A percentile compares a stretch with the other conserved stretches of the same genome.
These are phyloP conservation scores for Sphenodon punctatus DNA, from an alignment of 2,797 vertebrate species.

Conservation along the genomic window DNA sequence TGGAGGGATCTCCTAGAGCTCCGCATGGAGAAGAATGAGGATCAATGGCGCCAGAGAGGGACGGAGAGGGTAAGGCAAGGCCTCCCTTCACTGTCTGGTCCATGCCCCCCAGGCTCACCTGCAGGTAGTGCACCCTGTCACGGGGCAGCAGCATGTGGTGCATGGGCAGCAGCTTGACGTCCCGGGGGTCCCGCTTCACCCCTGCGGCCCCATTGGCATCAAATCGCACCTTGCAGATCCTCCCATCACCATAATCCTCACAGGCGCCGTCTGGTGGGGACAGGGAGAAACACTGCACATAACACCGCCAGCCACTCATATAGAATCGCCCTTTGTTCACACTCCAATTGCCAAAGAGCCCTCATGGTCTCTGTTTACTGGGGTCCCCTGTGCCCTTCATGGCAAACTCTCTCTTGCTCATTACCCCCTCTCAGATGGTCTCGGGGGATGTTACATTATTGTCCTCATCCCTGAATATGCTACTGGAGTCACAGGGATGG, in stretches of 20 bases:
- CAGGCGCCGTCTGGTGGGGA: constrained; percentile 71
- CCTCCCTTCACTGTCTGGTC: too few species aligned
- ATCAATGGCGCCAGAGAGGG: too few species aligned
- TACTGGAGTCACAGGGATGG: not conserved
- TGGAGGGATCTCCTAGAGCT: too few species aligned
- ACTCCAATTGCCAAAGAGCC: too few species aligned
- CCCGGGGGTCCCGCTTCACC: constrained; percentile 70
- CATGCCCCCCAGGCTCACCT: constrained; percentile 65
- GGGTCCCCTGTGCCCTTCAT: not conserved
- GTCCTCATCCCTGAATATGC: rapidly evolving
- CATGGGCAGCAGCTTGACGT: constrained; percentile 79
- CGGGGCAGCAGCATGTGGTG: constrained; percentile 80
- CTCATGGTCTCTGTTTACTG: not conserved
- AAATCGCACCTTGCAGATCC: constrained; percentile 81
- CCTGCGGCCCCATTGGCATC: constrained; percentile 77
- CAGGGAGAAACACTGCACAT: constrained; percentile 18
- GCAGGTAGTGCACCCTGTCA: constrained; percentile 80
- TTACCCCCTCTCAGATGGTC: not conserved
- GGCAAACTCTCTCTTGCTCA: not conserved
- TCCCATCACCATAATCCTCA: constrained; percentile 77
- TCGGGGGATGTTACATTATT: not conserved
- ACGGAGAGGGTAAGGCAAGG: too few species aligned
- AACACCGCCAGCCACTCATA: not conserved
- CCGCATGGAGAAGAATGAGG: too few species aligned
- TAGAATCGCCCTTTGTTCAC: too few species aligned